A percentile compares a stretch with the other conserved stretches of the same genome.
Evolutionary conservation across 2,113 vertebrate species (phyloP).

Genomic region (Cyanistes caeruleus): DNA sequence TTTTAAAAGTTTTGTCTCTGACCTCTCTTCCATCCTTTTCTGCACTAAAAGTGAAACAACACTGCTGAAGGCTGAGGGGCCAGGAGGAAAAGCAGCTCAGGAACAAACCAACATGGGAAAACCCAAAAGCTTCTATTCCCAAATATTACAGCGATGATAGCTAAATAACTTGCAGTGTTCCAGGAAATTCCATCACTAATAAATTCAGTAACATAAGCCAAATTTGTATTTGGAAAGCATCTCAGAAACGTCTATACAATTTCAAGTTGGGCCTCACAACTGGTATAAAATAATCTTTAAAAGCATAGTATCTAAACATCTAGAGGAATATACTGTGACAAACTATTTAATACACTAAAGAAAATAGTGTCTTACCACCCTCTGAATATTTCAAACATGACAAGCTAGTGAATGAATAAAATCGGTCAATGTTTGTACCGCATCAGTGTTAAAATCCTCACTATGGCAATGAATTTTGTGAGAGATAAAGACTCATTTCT

Average conservation of each 20-base stretch:
- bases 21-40: background rate
- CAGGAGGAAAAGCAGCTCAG: background rate
- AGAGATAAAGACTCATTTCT: background rate
- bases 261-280: background rate
- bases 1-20: background rate
- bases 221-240: background rate
- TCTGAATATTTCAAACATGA: background rate
- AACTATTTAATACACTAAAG: background rate
- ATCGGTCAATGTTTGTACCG: background rate
- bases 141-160: background rate
- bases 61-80: background rate
- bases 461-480: background rate
- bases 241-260: background rate
- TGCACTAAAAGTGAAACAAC: background rate
- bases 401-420: background rate
- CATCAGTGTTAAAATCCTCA: background rate
- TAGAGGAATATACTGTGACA: background rate
- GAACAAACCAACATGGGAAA: background rate
- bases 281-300: background rate
- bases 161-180: background rate
- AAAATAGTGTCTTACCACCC: background rate
- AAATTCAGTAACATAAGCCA: background rate
- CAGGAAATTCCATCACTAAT: background rate
- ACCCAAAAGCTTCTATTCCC: background rate
- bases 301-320: background rate